Percentiles rank a stretch among this genome's conserved stretches.
phyloP scores from a whole-genome alignment of 1,140 invertebrate species.

The Pseudoatta argentina region DNA sequence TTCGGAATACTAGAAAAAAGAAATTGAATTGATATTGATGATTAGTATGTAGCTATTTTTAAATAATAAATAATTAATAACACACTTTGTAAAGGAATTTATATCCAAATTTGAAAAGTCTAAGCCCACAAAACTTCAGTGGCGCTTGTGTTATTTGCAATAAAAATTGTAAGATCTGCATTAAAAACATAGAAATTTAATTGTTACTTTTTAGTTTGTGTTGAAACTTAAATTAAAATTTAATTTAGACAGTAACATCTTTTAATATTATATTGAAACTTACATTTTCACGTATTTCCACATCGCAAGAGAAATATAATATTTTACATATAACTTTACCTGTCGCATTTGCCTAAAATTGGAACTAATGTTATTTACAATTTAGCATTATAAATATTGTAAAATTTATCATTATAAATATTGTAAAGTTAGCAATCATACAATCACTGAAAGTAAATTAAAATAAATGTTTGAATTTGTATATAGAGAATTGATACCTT shows the following conservation, averaged over 20 bases:
- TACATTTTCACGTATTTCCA: slow-evolving; percentile 25
- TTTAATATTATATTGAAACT: not conserved
- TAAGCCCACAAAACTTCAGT: slow-evolving; percentile 4
- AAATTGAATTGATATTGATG: not conserved
- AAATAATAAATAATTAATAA: not conserved
- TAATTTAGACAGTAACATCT: not conserved
- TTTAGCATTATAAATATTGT: not conserved
- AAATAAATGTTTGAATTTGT: not conserved
- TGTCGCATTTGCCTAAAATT: slow-evolving; percentile 47
- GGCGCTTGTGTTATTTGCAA: slow-evolving; percentile 38
- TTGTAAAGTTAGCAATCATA: not conserved
- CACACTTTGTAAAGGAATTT: slow-evolving; percentile 27
- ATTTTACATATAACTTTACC: not conserved
- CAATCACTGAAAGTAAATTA: not conserved
- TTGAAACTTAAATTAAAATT: not conserved
- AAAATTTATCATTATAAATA: not conserved
- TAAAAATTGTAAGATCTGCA: slow-evolving; percentile 26
- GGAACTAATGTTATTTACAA: not conserved
- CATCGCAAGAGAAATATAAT: not conserved
- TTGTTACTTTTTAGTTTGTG: not conserved
- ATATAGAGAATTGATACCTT: slow-evolving; percentile 16
- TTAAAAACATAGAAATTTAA: not conserved
- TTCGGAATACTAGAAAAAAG: slow-evolving; percentile 1
- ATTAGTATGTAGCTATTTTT: not conserved
- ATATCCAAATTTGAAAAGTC: slow-evolving; percentile 33